Evolutionary conservation across 2,113 vertebrate genomes (phyloP).

Genomic region (Aptenodytes forsteri): DNA sequence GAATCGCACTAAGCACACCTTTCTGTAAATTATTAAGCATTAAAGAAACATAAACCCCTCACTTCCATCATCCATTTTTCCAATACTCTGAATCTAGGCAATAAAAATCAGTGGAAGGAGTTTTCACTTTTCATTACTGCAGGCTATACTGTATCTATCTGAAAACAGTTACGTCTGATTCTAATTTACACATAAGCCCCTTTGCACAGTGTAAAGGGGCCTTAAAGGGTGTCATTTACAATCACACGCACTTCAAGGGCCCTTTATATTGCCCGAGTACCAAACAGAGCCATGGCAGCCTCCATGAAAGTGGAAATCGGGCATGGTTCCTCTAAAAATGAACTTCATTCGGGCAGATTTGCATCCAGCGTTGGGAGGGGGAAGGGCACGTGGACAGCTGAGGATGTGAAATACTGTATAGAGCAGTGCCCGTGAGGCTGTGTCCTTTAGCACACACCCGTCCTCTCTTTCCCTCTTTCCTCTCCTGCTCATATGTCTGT

Average conservation of each 20-base stretch:
- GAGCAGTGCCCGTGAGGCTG: not conserved
- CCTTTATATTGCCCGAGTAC: not conserved
- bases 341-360: not conserved
- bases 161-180: not conserved
- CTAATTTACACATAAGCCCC: not conserved
- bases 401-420: not conserved
- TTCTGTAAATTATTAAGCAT: not conserved
- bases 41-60: not conserved
- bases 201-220: not conserved
- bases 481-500: not conserved
- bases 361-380: not conserved
- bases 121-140: not conserved
- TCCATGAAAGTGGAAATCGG: not conserved
- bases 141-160: not conserved
- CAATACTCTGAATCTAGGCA: not conserved
- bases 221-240: not conserved
- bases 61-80: not conserved
- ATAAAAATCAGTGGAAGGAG: not conserved
- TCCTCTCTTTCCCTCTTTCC: not conserved
- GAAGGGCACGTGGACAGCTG: not conserved
- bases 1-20: not conserved
- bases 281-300: not conserved
- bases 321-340: not conserved
- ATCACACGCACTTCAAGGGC: not conserved
- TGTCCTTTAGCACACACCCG: not conserved